Base-by-base conservation (phyloP, 2,113 vertebrate species). In the Emberiza fucata region DNA sequence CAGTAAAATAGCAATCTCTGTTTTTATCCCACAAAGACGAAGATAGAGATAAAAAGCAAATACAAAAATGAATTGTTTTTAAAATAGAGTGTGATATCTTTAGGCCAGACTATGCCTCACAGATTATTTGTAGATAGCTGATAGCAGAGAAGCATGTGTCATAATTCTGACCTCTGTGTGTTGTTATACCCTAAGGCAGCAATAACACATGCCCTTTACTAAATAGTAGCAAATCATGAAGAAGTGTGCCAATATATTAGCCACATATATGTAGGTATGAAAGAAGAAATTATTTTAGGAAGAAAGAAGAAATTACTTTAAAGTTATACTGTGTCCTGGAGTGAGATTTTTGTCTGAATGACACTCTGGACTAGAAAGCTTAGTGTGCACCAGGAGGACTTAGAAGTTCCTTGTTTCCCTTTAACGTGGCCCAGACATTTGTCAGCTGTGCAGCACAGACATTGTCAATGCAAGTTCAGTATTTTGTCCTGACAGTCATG, bases 381-480 rank as follows among this genome's bases (percentile, higher is more conserved):
- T 50, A 68, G 53, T 11, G 27, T 37, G 28, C 50, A 77, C 56
- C 69, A 44, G 27, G 40, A 68, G 44, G 29, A 59, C 54, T 88
- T 75, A 57, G 86, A 81, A 93, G 69, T 88, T 94, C 93, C 81
- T 88, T 78, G 44, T 64, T 73, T 94, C 65, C 72, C 71, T 84
- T 81, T 76, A 42, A 35, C 4, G 6, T 3, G 66, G 57, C 50
- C 22, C 54, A 81, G 69, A 21, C 3, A 0, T 50, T 70, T 60
- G 54, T 77, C 66, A 72, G 39, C 76, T 72, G 70, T 37, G 47
- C 47, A 92, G 70, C 13, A 57, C 2, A 73, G 79, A n/a, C 45
- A 44, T 39, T 10, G 11, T 16, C 66, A 48, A 54, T 23, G 56
- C 51, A 60, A 83, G 40, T 42, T 81, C 61, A 15, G 40, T 39